These are phyloP conservation scores for Equus quagga DNA, from an alignment of 2,113 vertebrate genomes.

Conservation along the genomic window DNA sequence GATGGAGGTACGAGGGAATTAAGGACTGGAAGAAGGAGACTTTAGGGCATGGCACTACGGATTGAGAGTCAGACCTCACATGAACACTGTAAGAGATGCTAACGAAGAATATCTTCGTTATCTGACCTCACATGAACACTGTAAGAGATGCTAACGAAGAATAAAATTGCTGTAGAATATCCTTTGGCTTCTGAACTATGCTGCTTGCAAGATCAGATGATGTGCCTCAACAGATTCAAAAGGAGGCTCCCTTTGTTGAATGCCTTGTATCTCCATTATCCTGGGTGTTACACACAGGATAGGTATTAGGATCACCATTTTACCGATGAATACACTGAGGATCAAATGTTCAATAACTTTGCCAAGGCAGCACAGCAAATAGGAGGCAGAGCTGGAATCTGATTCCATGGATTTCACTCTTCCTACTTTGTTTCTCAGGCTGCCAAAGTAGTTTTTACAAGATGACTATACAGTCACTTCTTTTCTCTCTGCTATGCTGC, in stretches of 20 bases:
- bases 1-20: neutral
- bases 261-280: neutral
- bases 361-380: neutral
- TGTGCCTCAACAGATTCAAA: neutral
- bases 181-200: neutral
- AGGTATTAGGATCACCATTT: neutral
- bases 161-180: neutral
- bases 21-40: neutral
- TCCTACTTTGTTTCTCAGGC: neutral
- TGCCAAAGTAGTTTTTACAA: neutral
- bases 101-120: neutral
- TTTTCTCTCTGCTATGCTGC: neutral
- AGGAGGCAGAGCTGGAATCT: neutral
- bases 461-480: neutral
- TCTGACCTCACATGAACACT: neutral
- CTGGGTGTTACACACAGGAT: neutral
- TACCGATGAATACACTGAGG: neutral
- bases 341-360: neutral
- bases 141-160: neutral
- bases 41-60: neutral
- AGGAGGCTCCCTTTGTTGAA: neutral
- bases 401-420: neutral
- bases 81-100: neutral
- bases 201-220: neutral
- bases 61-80: neutral